Base-by-base conservation (phyloP, 1,140 invertebrate species). In the Drosophila chauvacae region DNA sequence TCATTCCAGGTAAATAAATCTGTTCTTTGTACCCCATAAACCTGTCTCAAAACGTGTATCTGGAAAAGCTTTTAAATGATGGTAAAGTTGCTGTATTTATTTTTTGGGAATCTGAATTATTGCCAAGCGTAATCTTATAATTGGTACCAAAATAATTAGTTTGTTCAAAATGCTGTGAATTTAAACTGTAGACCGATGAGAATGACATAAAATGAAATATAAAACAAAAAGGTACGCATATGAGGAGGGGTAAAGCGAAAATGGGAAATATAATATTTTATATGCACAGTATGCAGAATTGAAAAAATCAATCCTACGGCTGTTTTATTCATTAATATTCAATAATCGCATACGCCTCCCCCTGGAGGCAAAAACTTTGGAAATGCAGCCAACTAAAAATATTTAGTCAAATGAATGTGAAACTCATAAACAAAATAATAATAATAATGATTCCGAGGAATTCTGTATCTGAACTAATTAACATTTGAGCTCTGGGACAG, bases 1-100 rank as follows among this genome's bases (percentile, higher is more conserved):
- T 62, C 58, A 23, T 66, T 66, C 0, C 58, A 66, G 64, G 64
- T 66, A 66, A 28, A 63, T 48, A 47, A 66, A 48, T 60, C 16
- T n/a, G 9, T 30, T 44, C 26, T 26, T 20, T 13, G 33, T 35
- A 37, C 10, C 2, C n/a, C 20, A 39, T 23, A 48, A 39, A 20
- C 0, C 13, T 23, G 61, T 30, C 6, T 13, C 26, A 14, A 37
- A 63, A 30, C n/a, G 11, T 35, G 33, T 63, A 26, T 63, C 42
- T 63, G 58, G 58, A 47, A 47, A 48, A 48, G 44, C 23, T 14
- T 13, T 37, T 28, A 11, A 16, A 13, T n/a, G 9, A 28, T 63
- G 42, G 64, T 63, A 39, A 66, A 23, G n/a, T 26, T 7, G 1
- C 16, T 37, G 1, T 39, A 4, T 16, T 11, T 35, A 11, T 37